Base-by-base conservation (phyloP, 2,113 vertebrate genomes). In the Sciurus niger region DNA sequence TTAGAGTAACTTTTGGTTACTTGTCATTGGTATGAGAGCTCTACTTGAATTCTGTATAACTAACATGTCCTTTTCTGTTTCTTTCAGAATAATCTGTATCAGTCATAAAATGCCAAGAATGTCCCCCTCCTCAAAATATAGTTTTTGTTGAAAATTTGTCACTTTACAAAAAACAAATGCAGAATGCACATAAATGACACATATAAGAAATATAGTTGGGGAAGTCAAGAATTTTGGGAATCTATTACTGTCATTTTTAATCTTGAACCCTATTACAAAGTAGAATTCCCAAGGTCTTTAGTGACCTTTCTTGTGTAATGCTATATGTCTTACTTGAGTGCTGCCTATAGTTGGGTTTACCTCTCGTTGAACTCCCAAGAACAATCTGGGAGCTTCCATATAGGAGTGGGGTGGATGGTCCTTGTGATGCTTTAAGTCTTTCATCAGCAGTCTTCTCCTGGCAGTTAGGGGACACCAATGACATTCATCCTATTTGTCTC, bases 1-100 rank as follows among this genome's bases (percentile, higher is more conserved):
- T 37, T n/a, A 90, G 32, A 84, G 14, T 48, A 84, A 40, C 2
- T 88, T 89, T 93, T 78, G 87, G 63, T 70, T 94, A 86, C 48
- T 55, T 48, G 51, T 65, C 37, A 37, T 55, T 48, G 43, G 28
- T 46, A 28, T 93, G 9, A 58, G n/a, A 77, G 51, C 37, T 84
- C 32, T 84, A 43, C 30, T 17, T 76, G 43, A 84, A 46, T 94
- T 87, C 7, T 11, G 17, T 58, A 18, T 76, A 22, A 82, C 8
- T 34, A 32, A 74, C n/a, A 60, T 24, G 20, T 76, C 74, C 37
- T 24, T 58, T 90, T 80, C 53, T 43, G 8, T 78, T 87, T 17
- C 16, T 77, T 87, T 80, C 28, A 14, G 17, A 74, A 65, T 40
- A 58, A 46, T 60, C 60, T n/a, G 4, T 89, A 68, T 46, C 14